These are phyloP conservation scores for Campylomormyrus numenius DNA, from an alignment of 2,113 vertebrate genomes.

Conservation along the genomic window DNA sequence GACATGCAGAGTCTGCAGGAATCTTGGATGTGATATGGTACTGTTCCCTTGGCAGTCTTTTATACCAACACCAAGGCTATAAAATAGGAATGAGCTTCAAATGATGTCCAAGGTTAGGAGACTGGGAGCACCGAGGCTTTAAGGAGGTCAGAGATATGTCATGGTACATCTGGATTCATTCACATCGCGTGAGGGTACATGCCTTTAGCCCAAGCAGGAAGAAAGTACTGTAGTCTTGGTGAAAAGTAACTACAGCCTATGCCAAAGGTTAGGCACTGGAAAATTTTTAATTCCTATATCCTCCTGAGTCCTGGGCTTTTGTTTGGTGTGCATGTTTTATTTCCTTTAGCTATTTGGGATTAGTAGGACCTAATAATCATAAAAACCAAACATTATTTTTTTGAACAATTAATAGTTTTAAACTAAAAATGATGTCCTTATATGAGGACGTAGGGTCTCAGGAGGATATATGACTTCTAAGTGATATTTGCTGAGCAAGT, in stretches of 20 bases:
- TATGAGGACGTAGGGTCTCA: too few relatives aligned
- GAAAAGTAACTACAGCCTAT: background rate
- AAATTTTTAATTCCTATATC: background rate
- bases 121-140: background rate
- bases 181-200: background rate
- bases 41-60: background rate
- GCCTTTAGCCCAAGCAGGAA: background rate
- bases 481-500: background rate
- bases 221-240: background rate
- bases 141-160: conserved; percentile 1
- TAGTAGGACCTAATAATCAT: too few relatives aligned
- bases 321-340: too few relatives aligned
- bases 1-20: conserved; percentile 4
- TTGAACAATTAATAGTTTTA: too few relatives aligned
- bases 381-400: too few relatives aligned
- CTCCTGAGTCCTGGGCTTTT: too few relatives aligned
- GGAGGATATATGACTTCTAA: background rate
- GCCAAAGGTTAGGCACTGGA: background rate
- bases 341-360: too few relatives aligned
- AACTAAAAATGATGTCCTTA: too few relatives aligned
- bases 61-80: background rate
- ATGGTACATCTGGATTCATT: background rate
- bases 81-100: background rate
- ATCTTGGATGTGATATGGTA: conserved; percentile 24
- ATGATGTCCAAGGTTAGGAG: background rate